phyloP scores from a whole-genome alignment of 2,797 vertebrate species.

The Arctocebus calabarensis region DNA sequence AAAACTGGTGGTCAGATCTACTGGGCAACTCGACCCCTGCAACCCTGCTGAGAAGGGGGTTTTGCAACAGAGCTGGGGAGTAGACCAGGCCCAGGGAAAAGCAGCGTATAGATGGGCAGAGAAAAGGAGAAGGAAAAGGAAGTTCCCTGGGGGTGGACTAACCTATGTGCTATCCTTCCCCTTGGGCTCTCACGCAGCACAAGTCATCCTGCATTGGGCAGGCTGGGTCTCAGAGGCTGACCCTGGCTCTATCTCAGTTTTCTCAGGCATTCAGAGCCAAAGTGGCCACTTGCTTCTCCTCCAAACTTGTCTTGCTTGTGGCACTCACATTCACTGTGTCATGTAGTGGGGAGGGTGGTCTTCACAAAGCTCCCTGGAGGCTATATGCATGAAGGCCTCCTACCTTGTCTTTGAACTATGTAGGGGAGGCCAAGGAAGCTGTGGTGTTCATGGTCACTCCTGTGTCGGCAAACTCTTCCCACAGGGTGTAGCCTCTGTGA shows the following conservation, averaged over 20 bases:
- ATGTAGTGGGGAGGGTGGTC: not conserved
- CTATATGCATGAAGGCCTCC: not conserved
- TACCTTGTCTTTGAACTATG: not conserved
- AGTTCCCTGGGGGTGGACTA: not conserved
- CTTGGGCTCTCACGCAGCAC: not conserved
- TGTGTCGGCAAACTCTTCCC: constrained; percentile 40
- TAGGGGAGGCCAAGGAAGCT: not conserved
- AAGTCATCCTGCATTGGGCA: too few species aligned
- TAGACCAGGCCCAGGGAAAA: not conserved
- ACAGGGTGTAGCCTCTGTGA: constrained; percentile 45
- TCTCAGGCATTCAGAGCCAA: not conserved
- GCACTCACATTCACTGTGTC: not conserved
- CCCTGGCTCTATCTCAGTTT: not conserved
- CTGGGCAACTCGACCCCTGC: too few species aligned
- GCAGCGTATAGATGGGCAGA: not conserved
- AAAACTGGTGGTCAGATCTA: not conserved
- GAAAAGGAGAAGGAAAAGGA: not conserved
- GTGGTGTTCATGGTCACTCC: not conserved
- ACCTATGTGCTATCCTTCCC: not conserved
- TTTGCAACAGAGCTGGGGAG: not conserved
- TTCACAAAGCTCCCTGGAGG: not conserved
- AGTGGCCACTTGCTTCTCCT: not conserved
- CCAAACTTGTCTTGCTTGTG: not conserved
- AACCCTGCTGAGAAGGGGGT: not conserved
- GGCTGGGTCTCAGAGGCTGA: not conserved